Conservation (phyloP, 2,113 vertebrate species). For the Pampusana beccarii region DNA sequence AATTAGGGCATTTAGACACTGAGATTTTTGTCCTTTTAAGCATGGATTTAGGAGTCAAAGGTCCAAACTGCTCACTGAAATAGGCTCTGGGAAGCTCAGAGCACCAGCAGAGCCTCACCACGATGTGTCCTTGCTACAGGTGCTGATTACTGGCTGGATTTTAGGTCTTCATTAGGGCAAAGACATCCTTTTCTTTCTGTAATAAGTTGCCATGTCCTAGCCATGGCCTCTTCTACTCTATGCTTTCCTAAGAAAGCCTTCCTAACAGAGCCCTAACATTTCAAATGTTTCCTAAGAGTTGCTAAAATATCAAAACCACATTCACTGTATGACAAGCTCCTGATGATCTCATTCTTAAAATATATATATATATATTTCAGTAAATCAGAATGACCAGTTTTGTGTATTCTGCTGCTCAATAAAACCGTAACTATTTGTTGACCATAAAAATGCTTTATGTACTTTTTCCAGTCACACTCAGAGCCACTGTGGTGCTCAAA, state of each 20-base stretch:
- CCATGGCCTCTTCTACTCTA: neutral
- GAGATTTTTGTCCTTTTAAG: neutral
- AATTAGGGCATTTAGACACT: neutral
- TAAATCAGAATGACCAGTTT: neutral
- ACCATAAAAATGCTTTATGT: neutral
- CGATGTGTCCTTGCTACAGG: neutral
- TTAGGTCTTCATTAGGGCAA: neutral
- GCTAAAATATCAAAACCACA: neutral
- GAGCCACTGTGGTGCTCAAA: neutral
- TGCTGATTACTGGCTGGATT: neutral
- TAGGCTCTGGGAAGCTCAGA: neutral
- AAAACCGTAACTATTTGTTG: slow-evolving; percentile 55
- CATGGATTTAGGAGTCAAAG: neutral
- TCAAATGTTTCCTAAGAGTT: neutral
- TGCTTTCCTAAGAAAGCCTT: slow-evolving; percentile 14
- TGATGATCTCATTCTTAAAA: neutral
- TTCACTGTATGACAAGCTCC: neutral
- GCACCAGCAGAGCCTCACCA: neutral
- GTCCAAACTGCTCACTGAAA: neutral
- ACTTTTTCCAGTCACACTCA: neutral
- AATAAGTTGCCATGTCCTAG: neutral
- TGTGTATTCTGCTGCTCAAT: slow-evolving; percentile 43
- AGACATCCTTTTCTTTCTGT: neutral
- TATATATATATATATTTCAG: neutral
- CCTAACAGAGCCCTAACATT: slow-evolving; percentile 27